Conservation (phyloP, 1,140 invertebrate species). For the Danaus melanippus region DNA sequence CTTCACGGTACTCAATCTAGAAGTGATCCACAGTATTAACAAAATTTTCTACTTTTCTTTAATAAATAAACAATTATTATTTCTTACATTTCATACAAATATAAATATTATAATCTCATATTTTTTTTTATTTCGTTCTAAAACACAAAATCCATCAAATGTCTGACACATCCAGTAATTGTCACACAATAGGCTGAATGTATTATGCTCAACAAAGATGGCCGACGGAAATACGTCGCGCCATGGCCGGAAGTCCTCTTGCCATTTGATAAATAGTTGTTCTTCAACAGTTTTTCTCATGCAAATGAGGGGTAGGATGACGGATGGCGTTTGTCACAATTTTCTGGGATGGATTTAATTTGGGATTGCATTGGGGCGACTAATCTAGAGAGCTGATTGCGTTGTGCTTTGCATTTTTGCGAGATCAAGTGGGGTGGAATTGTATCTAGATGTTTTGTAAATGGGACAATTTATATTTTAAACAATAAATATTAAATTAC, state of each 20-base stretch:
- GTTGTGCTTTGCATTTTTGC: slow-evolving; percentile 25
- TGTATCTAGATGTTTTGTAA: too few relatives aligned
- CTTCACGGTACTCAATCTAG: too few relatives aligned
- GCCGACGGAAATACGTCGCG: slow-evolving; percentile 51
- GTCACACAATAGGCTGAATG: slow-evolving; percentile 21
- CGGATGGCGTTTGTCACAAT: slow-evolving; percentile 65
- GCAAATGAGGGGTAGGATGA: slow-evolving; percentile 66
- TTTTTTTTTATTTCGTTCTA: too few relatives aligned
- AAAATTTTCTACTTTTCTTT: too few relatives aligned
- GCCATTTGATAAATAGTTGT: slow-evolving; percentile 70
- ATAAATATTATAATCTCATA: background rate
- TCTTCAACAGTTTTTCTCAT: slow-evolving; percentile 69
- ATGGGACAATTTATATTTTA: too few relatives aligned
- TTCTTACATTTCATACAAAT: background rate
- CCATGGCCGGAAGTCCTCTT: slow-evolving; percentile 57
- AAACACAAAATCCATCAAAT: too few relatives aligned
- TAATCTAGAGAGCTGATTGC: slow-evolving; percentile 49
- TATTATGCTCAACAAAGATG: slow-evolving; percentile 47
- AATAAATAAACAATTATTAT: too few relatives aligned
- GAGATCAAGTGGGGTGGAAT: slow-evolving; percentile 13
- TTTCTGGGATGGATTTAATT: slow-evolving; percentile 65
- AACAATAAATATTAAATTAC: too few relatives aligned
- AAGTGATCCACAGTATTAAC: too few relatives aligned
- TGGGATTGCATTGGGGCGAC: slow-evolving; percentile 43
- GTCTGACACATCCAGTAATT: slow-evolving; percentile 25